Percentiles rank a stretch among this genome's conserved stretches.
These are phyloP conservation scores for Semnopithecus entellus DNA, from an alignment of 2,113 vertebrate genomes.

Conservation along the genomic window DNA sequence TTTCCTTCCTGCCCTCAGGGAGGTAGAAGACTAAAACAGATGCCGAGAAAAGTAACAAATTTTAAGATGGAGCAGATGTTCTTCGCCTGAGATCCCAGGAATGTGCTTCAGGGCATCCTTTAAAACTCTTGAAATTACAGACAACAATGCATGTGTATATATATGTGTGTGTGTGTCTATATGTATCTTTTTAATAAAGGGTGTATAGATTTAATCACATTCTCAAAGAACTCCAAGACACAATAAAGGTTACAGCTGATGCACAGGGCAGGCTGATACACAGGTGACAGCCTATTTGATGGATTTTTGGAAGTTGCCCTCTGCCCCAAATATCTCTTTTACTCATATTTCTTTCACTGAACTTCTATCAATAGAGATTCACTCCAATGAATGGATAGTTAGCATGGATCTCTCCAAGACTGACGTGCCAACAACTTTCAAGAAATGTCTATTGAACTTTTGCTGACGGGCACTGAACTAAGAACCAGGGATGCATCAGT, in stretches of 20 bases:
- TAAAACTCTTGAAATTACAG: background rate
- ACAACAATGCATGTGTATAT: accelerated
- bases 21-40: background rate
- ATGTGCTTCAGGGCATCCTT: background rate
- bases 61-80: background rate
- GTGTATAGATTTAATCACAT: background rate
- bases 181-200: background rate
- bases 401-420: background rate
- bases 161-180: too few species aligned
- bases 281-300: too few species aligned
- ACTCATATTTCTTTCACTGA: background rate
- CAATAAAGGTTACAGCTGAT: background rate
- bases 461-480: background rate
- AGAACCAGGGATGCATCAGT: background rate
- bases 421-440: background rate
- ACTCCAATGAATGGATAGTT: background rate
- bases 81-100: background rate
- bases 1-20: background rate
- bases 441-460: background rate
- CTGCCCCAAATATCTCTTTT: background rate
- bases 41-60: background rate
- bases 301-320: background rate
- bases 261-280: background rate
- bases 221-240: background rate
- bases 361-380: background rate